Evolutionary conservation across 2,888 invertebrate species (phyloP), one percentile per base, ranked within the genome.

Genomic region (Torymus aiolomorphi): DNA sequence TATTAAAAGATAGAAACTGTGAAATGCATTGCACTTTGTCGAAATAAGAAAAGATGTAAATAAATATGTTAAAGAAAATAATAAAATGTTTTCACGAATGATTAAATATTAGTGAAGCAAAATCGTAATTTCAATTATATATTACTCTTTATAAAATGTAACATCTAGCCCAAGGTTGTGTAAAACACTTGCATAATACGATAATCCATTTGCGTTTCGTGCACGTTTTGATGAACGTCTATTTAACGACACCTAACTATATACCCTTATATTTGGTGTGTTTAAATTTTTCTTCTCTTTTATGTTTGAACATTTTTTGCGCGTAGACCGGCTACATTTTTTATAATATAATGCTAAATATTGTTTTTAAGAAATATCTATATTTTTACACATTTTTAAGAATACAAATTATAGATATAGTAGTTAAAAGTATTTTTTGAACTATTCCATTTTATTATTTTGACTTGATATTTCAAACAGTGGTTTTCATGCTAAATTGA

Each of bases 1-100:
- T 42, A 42, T 42, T 8, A 42, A 61, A 69, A 83, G 82, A 77
- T 86, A 86, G 89, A 89, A 89, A 89, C 89, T 89, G 89, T 89
- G 89, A 89, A 89, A 88, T 88, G 88, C 84, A 84, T 83, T 84
- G 12, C 16, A 52, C 31, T 59, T 75, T 56, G 65, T 74, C 49
- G 49, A 76, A 67, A 24, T 61, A 61, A 24, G 56, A 42, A 20
- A 73, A 52, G n/a, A n/a, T 73, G 24, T 66, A 71, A 71, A 71
- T 76, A 57, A 13, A 63, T 63, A 72, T 31, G n/a, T 42, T 31
- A 61, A 61, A n/a, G 16, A 14, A 54, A 42, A 56, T 63, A 62
- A 52, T 63, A 65, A 71, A 70, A 70, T 59, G 31, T 66, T 54
- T 18, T 2, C 14, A 42, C 2, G 14, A 54, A 56, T 73, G 10